phyloP scores from a whole-genome alignment of 2,797 vertebrate species.

The Tangara arthus region DNA sequence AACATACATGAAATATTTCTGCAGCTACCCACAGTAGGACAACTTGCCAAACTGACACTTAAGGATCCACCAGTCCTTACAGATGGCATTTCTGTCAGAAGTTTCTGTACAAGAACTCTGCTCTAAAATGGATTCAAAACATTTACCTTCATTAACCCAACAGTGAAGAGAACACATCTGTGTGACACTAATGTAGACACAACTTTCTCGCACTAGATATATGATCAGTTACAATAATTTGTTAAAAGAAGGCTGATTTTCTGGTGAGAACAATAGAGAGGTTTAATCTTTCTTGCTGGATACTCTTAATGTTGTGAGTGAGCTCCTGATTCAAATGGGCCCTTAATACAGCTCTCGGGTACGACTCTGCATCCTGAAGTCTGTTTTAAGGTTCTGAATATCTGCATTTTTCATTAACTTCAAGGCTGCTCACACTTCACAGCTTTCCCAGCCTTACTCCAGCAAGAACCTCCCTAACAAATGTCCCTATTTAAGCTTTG shows the following conservation, averaged over 20 bases:
- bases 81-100: neutral
- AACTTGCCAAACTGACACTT: conserved; percentile 50
- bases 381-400: neutral
- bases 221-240: neutral
- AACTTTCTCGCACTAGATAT: neutral
- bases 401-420: neutral
- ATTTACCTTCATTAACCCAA: neutral
- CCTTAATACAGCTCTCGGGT: neutral
- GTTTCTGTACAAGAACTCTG: conserved; percentile 12
- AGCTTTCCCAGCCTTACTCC: neutral
- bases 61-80: neutral
- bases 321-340: neutral
- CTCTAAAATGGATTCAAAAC: conserved; percentile 17
- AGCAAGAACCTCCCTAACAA: neutral
- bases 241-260: conserved; percentile 16
- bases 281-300: neutral
- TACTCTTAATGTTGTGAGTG: neutral
- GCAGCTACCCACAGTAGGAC: conserved; percentile 64
- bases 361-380: neutral
- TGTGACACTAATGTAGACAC: neutral
- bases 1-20: conserved; percentile 59
- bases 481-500: neutral
- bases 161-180: neutral
- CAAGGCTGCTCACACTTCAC: neutral
- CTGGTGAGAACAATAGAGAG: neutral